Conservation (phyloP, 64 coral and sea anemone species). For the Actinia tenebrosa region DNA sequence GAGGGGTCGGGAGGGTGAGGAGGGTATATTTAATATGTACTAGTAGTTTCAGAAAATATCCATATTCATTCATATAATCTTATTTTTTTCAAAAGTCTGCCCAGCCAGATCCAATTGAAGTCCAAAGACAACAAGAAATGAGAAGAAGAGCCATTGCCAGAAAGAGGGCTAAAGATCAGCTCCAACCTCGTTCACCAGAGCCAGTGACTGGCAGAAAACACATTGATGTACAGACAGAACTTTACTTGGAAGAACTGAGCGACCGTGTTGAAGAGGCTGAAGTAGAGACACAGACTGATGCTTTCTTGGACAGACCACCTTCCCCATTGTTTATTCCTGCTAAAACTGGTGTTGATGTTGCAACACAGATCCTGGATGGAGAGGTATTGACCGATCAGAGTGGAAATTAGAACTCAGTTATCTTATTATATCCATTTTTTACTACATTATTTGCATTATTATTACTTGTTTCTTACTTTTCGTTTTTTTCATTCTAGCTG, state of each 20-base stretch:
- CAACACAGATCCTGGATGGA: slow-evolving; percentile 96
- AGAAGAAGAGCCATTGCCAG: slow-evolving; percentile 91
- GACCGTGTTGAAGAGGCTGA: slow-evolving; percentile 97
- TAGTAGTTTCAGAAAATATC: no score
- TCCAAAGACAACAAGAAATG: slow-evolving; percentile 95
- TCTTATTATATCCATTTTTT: neutral
- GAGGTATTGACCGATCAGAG: slow-evolving; percentile 38
- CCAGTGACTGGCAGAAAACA: slow-evolving; percentile 95
- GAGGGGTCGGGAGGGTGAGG: no score
- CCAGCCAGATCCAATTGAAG: slow-evolving; percentile 98
- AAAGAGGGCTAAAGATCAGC: slow-evolving; percentile 82
- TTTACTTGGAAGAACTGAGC: slow-evolving; percentile 94
- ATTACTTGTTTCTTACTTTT: neutral
- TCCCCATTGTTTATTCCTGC: slow-evolving; percentile 91
- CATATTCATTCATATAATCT: no score
- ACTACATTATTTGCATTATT: neutral
- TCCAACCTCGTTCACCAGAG: slow-evolving; percentile 84
- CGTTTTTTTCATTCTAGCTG: slow-evolving; percentile 36
- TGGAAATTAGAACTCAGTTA: no score
- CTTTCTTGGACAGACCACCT: slow-evolving; percentile 91
- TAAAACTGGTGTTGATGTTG: slow-evolving; percentile 95
- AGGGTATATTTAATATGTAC: no score
- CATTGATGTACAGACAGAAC: slow-evolving; percentile 97
- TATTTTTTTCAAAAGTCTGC: slow-evolving; percentile 49
- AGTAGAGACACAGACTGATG: slow-evolving; percentile 96